Base-by-base conservation (phyloP, 53 echinoderm and acorn worm species). In the Holothuria scabra region DNA sequence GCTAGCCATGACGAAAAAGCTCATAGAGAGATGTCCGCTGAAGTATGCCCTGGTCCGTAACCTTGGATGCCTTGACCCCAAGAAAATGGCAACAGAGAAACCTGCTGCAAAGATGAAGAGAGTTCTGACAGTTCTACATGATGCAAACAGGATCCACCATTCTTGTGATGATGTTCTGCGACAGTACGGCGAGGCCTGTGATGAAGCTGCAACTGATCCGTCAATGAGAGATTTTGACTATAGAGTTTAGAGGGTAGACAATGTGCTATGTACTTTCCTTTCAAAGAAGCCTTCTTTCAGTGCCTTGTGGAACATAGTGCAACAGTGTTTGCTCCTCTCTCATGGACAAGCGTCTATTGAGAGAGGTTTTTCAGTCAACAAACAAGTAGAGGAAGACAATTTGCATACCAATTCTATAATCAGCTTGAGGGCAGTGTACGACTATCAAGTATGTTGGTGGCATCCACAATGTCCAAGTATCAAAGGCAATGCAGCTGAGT, bases 381-480 rank as follows among this genome's bases (percentile, higher is more conserved):
- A 88, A 25, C 52, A 88, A 76, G 63, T 88, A 23, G 88, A 84
- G 58, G 88, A 76, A n/a, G n/a, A n/a, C 81, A 84, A 88, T 76
- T 58, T 88, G 14, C 58, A 21, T 28, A 76, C 63, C 75, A 60
- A 68, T n/a, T 87, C 81, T 12, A 81, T 87, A 2, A 69, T 87
- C 31, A 66, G 69, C 29, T 74, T 88, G 65, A 88, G 88, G 60
- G 88, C 83, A 26, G 76, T 83, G 35, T 83, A 83, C 37, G 88
- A 88, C 78, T 65, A 88, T 88, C 66, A 88, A 76, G 32, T 65
- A 88, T 83, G 88, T 88, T 8, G 88, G 88, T 22, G 88, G 88
- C 3, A 88, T 88, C n/a, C 14, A 76, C 6, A 88, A 83, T 18
- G 35, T 88, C 16, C 44, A 32, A 22, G 18, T 84, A 65, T 78